Evolutionary conservation across 2,113 vertebrate genomes (phyloP).

Genomic region (Prunella himalayana): DNA sequence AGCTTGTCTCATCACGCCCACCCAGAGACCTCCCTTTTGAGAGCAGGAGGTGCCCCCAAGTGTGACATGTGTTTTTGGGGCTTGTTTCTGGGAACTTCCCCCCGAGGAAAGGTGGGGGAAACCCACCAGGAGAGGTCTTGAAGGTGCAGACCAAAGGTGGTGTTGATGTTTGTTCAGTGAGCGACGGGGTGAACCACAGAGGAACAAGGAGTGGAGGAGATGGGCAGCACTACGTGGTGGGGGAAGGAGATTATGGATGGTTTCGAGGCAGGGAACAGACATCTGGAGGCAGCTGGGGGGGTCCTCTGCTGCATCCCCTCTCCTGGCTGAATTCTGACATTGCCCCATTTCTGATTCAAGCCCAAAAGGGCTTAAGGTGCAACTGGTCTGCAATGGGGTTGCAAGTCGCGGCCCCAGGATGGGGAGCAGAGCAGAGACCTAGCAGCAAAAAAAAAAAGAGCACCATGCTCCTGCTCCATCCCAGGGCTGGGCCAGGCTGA

Average conservation of each 20-base stretch:
- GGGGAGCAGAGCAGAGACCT: constrained; percentile 43
- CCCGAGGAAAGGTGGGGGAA: background rate
- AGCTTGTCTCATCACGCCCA: background rate
- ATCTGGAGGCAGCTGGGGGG: background rate
- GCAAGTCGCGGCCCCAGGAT: background rate
- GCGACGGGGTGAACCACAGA: background rate
- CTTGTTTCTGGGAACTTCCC: background rate
- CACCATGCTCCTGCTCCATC: background rate
- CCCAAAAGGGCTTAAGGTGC: constrained; percentile 51
- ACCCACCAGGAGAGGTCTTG: background rate
- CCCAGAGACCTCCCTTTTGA: background rate
- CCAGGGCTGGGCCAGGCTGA: background rate
- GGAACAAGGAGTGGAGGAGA: background rate
- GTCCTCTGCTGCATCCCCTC: constrained; percentile 19
- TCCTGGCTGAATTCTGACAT: constrained; percentile 25
- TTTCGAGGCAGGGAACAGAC: background rate
- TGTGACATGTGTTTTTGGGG: background rate
- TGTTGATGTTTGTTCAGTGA: constrained; percentile 5
- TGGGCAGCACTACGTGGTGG: background rate
- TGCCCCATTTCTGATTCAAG: constrained; percentile 46
- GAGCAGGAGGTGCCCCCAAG: background rate
- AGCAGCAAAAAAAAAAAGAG: constrained; percentile 53
- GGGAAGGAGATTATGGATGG: background rate
- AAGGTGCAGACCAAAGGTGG: background rate
- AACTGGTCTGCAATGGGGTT: constrained; percentile 45